These are phyloP conservation scores for Zaprionus tsacasi DNA, from an alignment of 1,140 invertebrate species.

Conservation along the genomic window DNA sequence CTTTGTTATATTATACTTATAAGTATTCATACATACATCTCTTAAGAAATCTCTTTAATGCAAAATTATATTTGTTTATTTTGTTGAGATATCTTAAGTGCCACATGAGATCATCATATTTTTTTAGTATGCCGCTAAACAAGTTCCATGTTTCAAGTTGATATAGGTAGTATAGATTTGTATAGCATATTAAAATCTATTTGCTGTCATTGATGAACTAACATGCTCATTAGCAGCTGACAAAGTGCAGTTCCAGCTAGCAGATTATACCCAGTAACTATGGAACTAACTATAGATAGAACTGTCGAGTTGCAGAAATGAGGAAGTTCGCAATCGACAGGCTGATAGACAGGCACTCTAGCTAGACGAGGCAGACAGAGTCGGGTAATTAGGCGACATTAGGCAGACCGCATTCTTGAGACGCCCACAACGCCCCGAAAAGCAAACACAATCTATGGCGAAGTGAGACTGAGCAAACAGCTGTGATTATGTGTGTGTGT, in stretches of 20 bases:
- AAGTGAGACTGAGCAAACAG: constrained; percentile 41
- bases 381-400: constrained; percentile 56
- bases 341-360: constrained; percentile 32
- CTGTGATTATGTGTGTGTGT: constrained; percentile 36
- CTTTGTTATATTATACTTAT: too few relatives aligned
- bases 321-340: constrained; percentile 2
- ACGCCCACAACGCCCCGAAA: constrained; percentile 50
- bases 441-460: constrained; percentile 35
- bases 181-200: neutral
- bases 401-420: constrained; percentile 53
- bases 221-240: neutral
- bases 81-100: neutral
- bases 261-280: neutral
- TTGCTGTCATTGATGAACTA: neutral
- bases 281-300: neutral
- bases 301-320: neutral
- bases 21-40: too few relatives aligned
- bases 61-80: too few relatives aligned
- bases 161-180: neutral
- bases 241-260: neutral
- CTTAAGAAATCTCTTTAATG: too few relatives aligned
- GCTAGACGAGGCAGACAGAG: constrained; percentile 7
- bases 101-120: neutral
- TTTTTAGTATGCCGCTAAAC: neutral
- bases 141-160: neutral